These are phyloP conservation scores for Cheilosia pagana DNA, from an alignment of 2,888 invertebrate genomes.

Conservation along the genomic window DNA sequence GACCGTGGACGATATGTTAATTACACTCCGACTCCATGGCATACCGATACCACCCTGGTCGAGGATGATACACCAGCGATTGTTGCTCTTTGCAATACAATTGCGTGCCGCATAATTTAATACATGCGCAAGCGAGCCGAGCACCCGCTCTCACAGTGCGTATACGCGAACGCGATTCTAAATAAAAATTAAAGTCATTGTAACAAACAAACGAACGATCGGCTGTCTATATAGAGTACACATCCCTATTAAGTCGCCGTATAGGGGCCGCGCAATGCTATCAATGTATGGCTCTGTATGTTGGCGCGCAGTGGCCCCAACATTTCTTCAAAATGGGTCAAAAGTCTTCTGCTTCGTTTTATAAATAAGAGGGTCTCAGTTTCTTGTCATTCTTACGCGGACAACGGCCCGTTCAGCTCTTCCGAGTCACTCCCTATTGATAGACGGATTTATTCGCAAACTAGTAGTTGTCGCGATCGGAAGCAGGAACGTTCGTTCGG, in stretches of 20 bases:
- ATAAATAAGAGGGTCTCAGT: slow-evolving; percentile 72
- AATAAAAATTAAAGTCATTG: slow-evolving; percentile 51
- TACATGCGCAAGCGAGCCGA: slow-evolving; percentile 19
- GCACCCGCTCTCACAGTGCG: neutral
- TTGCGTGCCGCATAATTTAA: neutral
- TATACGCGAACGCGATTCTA: slow-evolving; percentile 15
- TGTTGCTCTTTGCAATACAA: slow-evolving; percentile 51
- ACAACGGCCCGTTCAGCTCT: slow-evolving; percentile 77
- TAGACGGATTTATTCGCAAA: slow-evolving; percentile 82
- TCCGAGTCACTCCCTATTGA: slow-evolving; percentile 69
- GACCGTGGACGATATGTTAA: slow-evolving; percentile 64
- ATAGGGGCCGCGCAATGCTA: slow-evolving; percentile 55
- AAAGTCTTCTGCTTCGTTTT: slow-evolving; percentile 80
- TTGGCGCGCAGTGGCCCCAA: slow-evolving; percentile 65
- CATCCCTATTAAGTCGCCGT: slow-evolving; percentile 54
- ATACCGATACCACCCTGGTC: slow-evolving; percentile 73
- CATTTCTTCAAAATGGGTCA: slow-evolving; percentile 83
- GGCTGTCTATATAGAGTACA: slow-evolving; percentile 31
- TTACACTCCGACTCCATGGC: too few species aligned
- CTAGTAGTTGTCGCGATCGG: slow-evolving; percentile 83
- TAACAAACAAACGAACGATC: slow-evolving; percentile 35
- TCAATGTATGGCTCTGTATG: slow-evolving; percentile 32
- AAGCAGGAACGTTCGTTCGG: slow-evolving; percentile 76
- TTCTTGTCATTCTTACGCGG: slow-evolving; percentile 76
- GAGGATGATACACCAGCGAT: slow-evolving; percentile 62